A percentile compares a stretch with the other conserved stretches of the same genome.
Conservation (phyloP, 2,113 vertebrate species). For the Atherinomorus stipes region DNA sequence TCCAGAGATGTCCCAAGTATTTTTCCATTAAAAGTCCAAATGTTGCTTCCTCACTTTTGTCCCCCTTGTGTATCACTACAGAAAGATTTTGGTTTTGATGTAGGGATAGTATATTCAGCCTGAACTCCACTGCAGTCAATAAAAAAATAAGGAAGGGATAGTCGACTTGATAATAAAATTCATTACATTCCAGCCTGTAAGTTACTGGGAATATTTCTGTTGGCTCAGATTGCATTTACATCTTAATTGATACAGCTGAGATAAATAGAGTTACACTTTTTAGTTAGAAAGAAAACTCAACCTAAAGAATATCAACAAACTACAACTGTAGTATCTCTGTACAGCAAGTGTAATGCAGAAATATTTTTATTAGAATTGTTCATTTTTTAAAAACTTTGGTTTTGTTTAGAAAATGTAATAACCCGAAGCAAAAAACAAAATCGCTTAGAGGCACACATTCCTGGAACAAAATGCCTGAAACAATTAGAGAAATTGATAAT, state of each 20-base stretch:
- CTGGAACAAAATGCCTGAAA: no score
- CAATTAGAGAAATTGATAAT: no score
- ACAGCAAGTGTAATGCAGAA: background rate
- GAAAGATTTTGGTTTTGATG: background rate
- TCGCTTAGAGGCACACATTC: no score
- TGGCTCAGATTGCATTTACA: background rate
- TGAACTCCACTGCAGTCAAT: background rate
- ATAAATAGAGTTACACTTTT: background rate
- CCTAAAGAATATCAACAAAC: no score
- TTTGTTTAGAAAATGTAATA: no score
- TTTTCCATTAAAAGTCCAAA: slow-evolving; percentile 15
- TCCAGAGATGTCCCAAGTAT: background rate
- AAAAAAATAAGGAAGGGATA: background rate
- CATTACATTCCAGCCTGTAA: no score
- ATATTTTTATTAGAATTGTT: background rate
- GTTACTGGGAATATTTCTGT: no score
- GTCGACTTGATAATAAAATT: background rate
- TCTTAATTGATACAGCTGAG: no score
- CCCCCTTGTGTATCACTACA: background rate
- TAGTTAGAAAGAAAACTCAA: background rate
- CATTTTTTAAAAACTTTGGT: background rate
- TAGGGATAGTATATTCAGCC: background rate
- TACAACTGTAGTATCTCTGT: no score
- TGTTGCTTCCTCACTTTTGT: background rate
- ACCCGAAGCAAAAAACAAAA: no score